Base-by-base conservation (phyloP, 2,113 vertebrate species). In the Tetraodon nigroviridis region DNA sequence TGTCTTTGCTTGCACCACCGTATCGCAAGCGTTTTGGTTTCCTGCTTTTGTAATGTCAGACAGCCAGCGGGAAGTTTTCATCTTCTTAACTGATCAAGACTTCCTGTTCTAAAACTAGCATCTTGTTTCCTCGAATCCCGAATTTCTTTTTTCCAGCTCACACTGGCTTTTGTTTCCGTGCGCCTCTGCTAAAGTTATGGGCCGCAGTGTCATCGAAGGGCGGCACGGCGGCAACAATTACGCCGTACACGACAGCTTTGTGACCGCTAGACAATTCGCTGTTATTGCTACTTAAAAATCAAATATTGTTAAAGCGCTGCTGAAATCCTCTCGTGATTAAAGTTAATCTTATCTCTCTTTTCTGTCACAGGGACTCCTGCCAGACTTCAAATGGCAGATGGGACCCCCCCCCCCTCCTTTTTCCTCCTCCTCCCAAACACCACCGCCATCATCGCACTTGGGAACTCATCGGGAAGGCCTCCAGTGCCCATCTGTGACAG, bases 41-140 rank as follows among this genome's bases (percentile, higher is more conserved):
- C 84, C 84, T 74, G 71, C 54, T 69, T 78, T 75, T 70, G 81
- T 83, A 51, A 45, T 71, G 18, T 65, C 64, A 67, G 24, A 63
- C 71, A 76, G 63, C 68, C 65, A 72, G 75, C 84, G 75, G 81
- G 79, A 84, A 86, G 79, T 62, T 42, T 63, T 51, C 32, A 18
- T 71, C 69, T 61, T 71, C 64, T 75, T 67, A 67, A 70, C 67
- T 73, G 62, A 72, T 66, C 17, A 37, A 71, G 51, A 55, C 69
- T 65, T 72, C 69, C 69, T 65, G 62, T 51, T 50, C 51, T 61
- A 60, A 70, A 79, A 68, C 64, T 44, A 52, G 58, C 71, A 69
- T 53, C 66, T 75, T 14, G 62, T 76, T 84, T 84, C 84, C 75
- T 73, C 45, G 76, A 80, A 81, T 71, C 72, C 69, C 62, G 12